Evolutionary conservation across 2,888 invertebrate genomes (phyloP).

Genomic region (Itoplectis maculator): DNA sequence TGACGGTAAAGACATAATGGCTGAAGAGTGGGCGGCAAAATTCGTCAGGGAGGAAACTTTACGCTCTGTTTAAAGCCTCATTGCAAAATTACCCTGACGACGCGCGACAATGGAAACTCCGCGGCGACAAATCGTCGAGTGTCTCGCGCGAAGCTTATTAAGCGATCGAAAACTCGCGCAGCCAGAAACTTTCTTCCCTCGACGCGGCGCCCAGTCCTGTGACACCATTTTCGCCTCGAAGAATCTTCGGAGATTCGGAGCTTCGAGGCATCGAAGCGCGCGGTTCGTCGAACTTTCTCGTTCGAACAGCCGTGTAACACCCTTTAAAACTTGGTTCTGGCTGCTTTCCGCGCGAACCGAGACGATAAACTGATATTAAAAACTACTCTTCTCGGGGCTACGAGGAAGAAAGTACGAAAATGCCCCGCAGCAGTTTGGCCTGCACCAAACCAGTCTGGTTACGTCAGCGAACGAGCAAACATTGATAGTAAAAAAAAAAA

Average conservation of each 20-base stretch:
- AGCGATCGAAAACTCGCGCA: slow-evolving; percentile 31
- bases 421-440: not conserved
- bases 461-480: slow-evolving; percentile 15
- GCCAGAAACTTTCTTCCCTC: slow-evolving; percentile 6
- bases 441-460: slow-evolving; percentile 3
- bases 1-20: not conserved
- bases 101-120: not conserved
- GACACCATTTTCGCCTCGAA: slow-evolving; percentile 51
- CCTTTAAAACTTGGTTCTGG: slow-evolving; percentile 30
- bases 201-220: slow-evolving; percentile 5
- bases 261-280: slow-evolving; percentile 15
- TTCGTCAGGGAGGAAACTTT: not conserved
- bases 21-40: not conserved
- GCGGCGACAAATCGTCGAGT: not conserved
- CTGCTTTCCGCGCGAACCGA: not conserved
- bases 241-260: slow-evolving; percentile 15
- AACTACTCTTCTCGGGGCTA: not conserved
- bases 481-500: slow-evolving; percentile 45
- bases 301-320: slow-evolving; percentile 24
- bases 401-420: not conserved
- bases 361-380: slow-evolving; percentile 51
- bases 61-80: not conserved
- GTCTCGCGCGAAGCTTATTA: slow-evolving; percentile 7
- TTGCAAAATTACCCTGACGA: not conserved
- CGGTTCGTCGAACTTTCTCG: slow-evolving; percentile 50